These are phyloP conservation scores for Drosophila biarmipes DNA, from an alignment of 1,140 invertebrate genomes.

Conservation along the genomic window DNA sequence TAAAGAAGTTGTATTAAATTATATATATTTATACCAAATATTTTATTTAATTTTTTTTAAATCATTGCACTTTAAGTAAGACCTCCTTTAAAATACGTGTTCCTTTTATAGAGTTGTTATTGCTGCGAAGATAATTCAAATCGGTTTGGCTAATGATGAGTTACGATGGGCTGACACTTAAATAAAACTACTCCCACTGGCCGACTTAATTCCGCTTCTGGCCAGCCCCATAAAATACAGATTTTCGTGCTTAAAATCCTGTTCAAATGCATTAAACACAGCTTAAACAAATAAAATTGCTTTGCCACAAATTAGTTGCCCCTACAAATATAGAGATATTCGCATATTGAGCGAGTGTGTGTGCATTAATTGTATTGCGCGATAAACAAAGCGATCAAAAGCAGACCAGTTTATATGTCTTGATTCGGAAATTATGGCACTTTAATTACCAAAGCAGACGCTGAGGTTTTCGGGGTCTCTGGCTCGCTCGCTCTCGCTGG, in stretches of 20 bases:
- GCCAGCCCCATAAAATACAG: constrained; percentile 28
- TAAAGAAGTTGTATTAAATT: no score
- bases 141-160: background rate
- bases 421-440: constrained; percentile 64
- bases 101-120: background rate
- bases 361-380: constrained; percentile 51
- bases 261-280: constrained; percentile 31
- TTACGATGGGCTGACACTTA: constrained; percentile 2
- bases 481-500: background rate
- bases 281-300: constrained; percentile 37
- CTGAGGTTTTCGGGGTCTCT: constrained; percentile 6
- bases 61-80: no score
- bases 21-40: no score
- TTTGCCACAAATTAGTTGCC: constrained; percentile 47
- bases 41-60: no score
- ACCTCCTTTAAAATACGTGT: background rate
- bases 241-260: constrained; percentile 31
- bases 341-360: constrained; percentile 4
- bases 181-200: constrained; percentile 4
- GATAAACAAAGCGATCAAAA: constrained; percentile 63
- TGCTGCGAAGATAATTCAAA: background rate
- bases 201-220: constrained; percentile 16
- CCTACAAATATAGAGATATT: constrained; percentile 7
- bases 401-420: constrained; percentile 62
- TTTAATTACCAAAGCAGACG: constrained; percentile 73